A percentile compares a stretch with the other conserved stretches of the same genome.
Conservation (phyloP, 1,140 invertebrate genomes). For the Nebria ingens region DNA sequence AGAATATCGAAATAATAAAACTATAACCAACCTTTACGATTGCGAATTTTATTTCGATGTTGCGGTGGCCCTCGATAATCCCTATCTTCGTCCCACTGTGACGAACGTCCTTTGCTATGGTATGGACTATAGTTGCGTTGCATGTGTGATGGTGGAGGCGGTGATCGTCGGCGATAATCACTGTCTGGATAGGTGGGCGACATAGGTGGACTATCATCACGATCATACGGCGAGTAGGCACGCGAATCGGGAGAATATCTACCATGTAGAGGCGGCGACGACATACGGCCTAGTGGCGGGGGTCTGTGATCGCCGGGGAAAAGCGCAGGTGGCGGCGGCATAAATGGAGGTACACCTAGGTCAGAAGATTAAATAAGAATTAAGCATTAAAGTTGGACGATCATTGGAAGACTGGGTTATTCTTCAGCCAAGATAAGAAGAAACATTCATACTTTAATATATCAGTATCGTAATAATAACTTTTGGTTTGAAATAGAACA, state of each 20-base stretch:
- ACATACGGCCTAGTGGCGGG: constrained; percentile 50
- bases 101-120: constrained; percentile 13
- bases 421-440: too few relatives aligned
- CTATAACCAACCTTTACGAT: constrained; percentile 21
- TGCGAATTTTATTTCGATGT: constrained; percentile 19
- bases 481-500: too few relatives aligned
- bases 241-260: constrained; percentile 28
- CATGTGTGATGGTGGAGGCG: constrained; percentile 16
- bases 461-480: too few relatives aligned
- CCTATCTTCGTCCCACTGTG: constrained; percentile 23
- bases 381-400: constrained; percentile 21
- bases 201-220: constrained; percentile 24
- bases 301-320: constrained; percentile 48
- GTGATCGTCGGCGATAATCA: constrained; percentile 26
- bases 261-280: constrained; percentile 42
- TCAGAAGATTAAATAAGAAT: not conserved
- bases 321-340: constrained; percentile 35
- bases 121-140: constrained; percentile 24
- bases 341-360: constrained; percentile 21
- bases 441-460: too few relatives aligned
- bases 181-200: constrained; percentile 29
- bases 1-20: not conserved
- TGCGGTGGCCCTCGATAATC: constrained; percentile 24
- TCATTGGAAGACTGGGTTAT: too few relatives aligned
- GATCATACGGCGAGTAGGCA: constrained; percentile 27